Base-by-base conservation (phyloP, 1,140 invertebrate species). In the Ostrea denselamellosa region DNA sequence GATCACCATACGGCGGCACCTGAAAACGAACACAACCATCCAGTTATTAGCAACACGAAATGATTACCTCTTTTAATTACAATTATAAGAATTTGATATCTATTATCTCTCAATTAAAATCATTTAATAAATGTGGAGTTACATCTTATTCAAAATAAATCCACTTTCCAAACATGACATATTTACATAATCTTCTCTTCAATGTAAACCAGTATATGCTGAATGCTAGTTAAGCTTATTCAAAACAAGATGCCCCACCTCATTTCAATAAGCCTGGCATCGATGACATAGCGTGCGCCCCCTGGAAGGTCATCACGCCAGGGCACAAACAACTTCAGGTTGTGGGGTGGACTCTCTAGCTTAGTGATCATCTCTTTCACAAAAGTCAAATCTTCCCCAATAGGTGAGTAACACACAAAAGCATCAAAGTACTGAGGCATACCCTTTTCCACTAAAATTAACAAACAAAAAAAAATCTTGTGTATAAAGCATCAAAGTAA, bases 341-440 rank as follows among this genome's bases (percentile, higher is more conserved):
- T 88, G 62, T 93, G 90, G 52, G 90, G 88, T 44, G 88, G 22
- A 25, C 54, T 86, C 90, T 95, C 95, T 28, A 95, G 87, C 85
- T 89, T 91, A n/a, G 86, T 54, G 71, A 94, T 93, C 85, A 95
- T 90, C 22, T 92, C 44, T 25, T 90, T 90, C 10, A 95, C 95
- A 92, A 95, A 95, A 19, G 87, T 54, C 54, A 94, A 44, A 89
- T 95, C 90, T 53, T 85, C 87, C 34, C 89, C 90, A 28, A 71
- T 91, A 53, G 93, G 92, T 82, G 93, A 93, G 89, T 94, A 95
- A 85, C 94, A 95, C 17, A 95, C 90, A 90, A 94, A 95, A 3
- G 95, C 95, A 89, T 95, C 94, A 90, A 94, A 95, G 28, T 87
- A 87, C 19, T 91, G 90, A 51, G 90, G 84, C 44, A 44, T 44